Evolutionary conservation across 2,888 invertebrate species (phyloP), one percentile per base, ranked within the genome.

Genomic region (Drosophila limbata): DNA sequence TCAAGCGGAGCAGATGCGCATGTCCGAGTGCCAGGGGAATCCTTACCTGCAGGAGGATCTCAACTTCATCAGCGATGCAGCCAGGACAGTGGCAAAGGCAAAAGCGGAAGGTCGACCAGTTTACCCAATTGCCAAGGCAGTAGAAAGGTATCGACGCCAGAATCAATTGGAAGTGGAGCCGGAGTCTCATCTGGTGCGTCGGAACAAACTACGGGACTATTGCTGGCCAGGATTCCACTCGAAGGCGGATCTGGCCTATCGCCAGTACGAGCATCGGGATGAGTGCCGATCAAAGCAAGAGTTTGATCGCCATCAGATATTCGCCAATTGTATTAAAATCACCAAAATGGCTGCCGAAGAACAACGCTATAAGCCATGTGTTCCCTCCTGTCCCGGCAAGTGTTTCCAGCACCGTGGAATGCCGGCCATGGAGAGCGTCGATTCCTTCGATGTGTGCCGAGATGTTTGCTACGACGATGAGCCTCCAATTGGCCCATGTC

Each of bases 21-120:
- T 73, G 11, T 10, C 65, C 4, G 68, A 66, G 2, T 84, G 83
- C 25, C 42, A 59, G 1, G 73, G 59, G 0, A 67, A 83, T 31
- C 61, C 64, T 0, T 61, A 73, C 15, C 75, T 90, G 0, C 66
- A 79, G 1, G 90, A 92, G 4, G 92, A 92, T 62, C 83, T 88
- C n/a, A 80, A 74, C 67, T 92, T 92, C 77, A 90, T 90, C 62
- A 72, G 84, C 3, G 88, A 90, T 69, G 92, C 91, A 0, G 81
- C 86, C 3, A 74, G 79, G 10, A 69, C 90, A 17, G 88, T 91
- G 48, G 66, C 81, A 45, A 77, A 89, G 62, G 91, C 91, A 0
- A 81, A 90, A 2, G 78, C 79, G 4, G 85, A 88, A 21, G 90
- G 90, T 0, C 85, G 91, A 6, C 91, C 92, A 1, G 35, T 92